These are phyloP conservation scores for Brachionus paranguensis DNA, from an alignment of 1,140 invertebrate species.

Conservation along the genomic window DNA sequence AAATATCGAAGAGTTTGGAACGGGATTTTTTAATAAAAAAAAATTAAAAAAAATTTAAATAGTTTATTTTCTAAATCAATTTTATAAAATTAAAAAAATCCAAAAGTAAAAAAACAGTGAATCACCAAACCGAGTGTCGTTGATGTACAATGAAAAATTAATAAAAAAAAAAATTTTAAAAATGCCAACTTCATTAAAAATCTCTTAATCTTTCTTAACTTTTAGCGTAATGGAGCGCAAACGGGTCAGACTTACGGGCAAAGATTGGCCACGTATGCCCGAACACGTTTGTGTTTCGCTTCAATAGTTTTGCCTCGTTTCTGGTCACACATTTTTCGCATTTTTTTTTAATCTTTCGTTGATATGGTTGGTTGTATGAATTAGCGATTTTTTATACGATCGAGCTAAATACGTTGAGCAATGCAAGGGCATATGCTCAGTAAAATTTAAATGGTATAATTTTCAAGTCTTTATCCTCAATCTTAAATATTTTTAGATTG, in stretches of 20 bases:
- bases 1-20: background rate
- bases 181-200: background rate
- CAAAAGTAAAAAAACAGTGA: background rate
- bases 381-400: background rate
- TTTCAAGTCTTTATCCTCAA: background rate
- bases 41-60: background rate
- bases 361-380: background rate
- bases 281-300: background rate
- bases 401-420: conserved; percentile 25
- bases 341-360: background rate
- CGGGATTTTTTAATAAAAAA: background rate
- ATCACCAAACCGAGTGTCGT: background rate
- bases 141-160: background rate
- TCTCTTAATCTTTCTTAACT: background rate
- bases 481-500: background rate
- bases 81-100: background rate
- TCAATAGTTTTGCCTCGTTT: background rate
- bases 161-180: background rate
- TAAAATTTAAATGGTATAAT: background rate
- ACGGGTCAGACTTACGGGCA: background rate
- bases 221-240: background rate
- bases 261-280: background rate
- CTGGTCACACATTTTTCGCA: background rate
- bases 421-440: conserved; percentile 25
- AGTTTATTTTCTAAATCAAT: background rate